Evolutionary conservation across 2,113 vertebrate species (phyloP), one percentile per base, ranked within the genome.

Genomic region (Girardinichthys multiradiatus): DNA sequence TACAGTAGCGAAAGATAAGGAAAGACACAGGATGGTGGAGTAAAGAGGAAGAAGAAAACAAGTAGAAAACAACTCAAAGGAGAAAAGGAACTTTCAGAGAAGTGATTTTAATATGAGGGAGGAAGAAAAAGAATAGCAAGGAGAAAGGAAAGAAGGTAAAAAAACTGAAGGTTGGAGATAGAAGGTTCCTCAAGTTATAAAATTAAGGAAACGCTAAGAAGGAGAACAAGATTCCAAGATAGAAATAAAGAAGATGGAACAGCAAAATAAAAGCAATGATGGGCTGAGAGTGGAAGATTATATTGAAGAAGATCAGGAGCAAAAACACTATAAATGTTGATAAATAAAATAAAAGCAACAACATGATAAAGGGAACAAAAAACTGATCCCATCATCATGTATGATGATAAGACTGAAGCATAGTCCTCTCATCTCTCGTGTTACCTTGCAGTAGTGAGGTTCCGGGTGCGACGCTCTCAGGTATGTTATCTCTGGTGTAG

Each of bases 381-480:
- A 54, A n/a, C 48, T 9, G 24, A 10, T 54, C 48, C n/a, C 48
- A 4, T 37, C 17, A 5, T 19, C 15, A 45, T 45, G 42, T 1
- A 45, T 19, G 42, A 19, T 45, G 42, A 19, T 45, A 45, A 19
- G 17, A 19, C 17, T 45, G 17, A 14, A 63, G 57, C 15, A 33
- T 30, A 30, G 59, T 61, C 45, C 39, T 60, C 70, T 63, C 51
- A 78, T 68, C 64, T 30, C 45, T 3, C 15, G 68, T 35, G 70
- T 75, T 81, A 97, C 96, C 96, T 93, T 96, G 95, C 66, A 97
- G 90, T 35, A 97, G 87, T 27, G 95, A 96, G 0, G 94, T 95
- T 74, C 96, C 96, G 0, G 95, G 72, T 28, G 95, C 81, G 48
- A 94, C 89, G 58, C 89, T 94, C 91, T 97, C 96, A 0, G 94